These are phyloP conservation scores for Drosophila teissieri DNA, from an alignment of 1,140 invertebrate genomes.

Conservation along the genomic window DNA sequence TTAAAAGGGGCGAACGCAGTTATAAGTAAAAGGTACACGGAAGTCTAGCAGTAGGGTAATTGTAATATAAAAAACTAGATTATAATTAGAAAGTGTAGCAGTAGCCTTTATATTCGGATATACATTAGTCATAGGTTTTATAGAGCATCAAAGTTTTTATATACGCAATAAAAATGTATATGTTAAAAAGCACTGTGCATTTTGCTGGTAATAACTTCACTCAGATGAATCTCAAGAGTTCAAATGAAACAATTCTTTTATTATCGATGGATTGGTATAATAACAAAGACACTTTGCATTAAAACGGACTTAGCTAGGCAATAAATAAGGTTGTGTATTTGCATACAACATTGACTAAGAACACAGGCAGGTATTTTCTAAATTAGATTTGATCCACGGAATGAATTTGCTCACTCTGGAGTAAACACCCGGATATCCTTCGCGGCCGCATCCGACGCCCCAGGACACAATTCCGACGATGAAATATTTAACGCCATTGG, in stretches of 20 bases:
- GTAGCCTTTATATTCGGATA: slow-evolving; percentile 4
- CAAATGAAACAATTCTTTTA: slow-evolving; percentile 30
- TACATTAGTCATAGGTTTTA: slow-evolving; percentile 14
- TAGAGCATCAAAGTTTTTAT: neutral
- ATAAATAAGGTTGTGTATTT: slow-evolving; percentile 41
- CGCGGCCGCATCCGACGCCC: slow-evolving; percentile 89
- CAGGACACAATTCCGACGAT: slow-evolving; percentile 90
- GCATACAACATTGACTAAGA: slow-evolving; percentile 59
- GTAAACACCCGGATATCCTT: slow-evolving; percentile 86
- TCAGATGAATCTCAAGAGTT: neutral
- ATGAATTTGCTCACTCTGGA: slow-evolving; percentile 84
- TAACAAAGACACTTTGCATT: slow-evolving; percentile 37
- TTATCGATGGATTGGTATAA: slow-evolving; percentile 11
- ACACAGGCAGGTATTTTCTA: slow-evolving; percentile 84
- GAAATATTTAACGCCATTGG: slow-evolving; percentile 89
- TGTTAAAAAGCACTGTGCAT: neutral
- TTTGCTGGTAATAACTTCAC: neutral
- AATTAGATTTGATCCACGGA: slow-evolving; percentile 84
- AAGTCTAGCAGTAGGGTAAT: slow-evolving; percentile 2
- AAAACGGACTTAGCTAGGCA: slow-evolving; percentile 31
- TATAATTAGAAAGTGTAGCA: slow-evolving; percentile 16
- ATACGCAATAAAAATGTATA: slow-evolving; percentile 17
- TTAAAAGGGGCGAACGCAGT: slow-evolving; percentile 44
- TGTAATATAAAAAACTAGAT: neutral
- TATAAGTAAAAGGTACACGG: slow-evolving; percentile 36